Percentiles rank a stretch among this genome's conserved stretches.
phyloP scores from a whole-genome alignment of 2,888 invertebrate species.

The Prenolepis imparis region DNA sequence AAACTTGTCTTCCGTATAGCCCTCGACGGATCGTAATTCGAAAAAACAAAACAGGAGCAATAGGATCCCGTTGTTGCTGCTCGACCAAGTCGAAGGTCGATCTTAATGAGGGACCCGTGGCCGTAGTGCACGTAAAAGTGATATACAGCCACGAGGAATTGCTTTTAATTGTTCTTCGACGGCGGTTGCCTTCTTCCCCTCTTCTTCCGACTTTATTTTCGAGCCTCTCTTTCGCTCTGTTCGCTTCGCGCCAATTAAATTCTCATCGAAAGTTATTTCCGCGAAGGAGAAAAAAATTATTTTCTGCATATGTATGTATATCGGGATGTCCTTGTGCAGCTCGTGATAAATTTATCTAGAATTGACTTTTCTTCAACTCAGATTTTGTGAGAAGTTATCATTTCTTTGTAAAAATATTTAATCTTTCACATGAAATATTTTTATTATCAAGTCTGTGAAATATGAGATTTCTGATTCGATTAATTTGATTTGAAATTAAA shows the following conservation, averaged over 20 bases:
- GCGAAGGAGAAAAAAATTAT: conserved; percentile 12
- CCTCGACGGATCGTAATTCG: conserved; percentile 20
- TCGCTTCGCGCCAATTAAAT: conserved; percentile 55
- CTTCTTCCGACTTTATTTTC: conserved; percentile 34
- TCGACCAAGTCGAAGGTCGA: conserved; percentile 76
- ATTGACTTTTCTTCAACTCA: not conserved
- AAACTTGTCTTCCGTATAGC: conserved; percentile 39
- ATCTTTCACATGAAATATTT: not conserved
- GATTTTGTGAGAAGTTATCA: not conserved
- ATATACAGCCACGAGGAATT: conserved; percentile 76
- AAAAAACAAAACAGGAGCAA: conserved; percentile 62
- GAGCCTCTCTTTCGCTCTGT: conserved; percentile 16
- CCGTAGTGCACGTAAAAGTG: conserved; percentile 71
- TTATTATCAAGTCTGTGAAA: not conserved
- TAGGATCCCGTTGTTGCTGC: conserved; percentile 67
- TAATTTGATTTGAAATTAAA: conserved; percentile 9
- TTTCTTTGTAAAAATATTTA: not conserved
- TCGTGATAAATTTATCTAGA: not conserved
- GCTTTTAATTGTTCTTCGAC: conserved; percentile 75
- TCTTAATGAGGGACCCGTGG: conserved; percentile 73
- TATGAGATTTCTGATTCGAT: not conserved
- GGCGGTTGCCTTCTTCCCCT: conserved; percentile 54
- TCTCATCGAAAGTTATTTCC: conserved; percentile 35
- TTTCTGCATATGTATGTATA: conserved; percentile 17
- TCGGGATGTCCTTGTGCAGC: not conserved